Evolutionary conservation across 2,113 vertebrate genomes (phyloP).

Genomic region (Sterna hirundo): DNA sequence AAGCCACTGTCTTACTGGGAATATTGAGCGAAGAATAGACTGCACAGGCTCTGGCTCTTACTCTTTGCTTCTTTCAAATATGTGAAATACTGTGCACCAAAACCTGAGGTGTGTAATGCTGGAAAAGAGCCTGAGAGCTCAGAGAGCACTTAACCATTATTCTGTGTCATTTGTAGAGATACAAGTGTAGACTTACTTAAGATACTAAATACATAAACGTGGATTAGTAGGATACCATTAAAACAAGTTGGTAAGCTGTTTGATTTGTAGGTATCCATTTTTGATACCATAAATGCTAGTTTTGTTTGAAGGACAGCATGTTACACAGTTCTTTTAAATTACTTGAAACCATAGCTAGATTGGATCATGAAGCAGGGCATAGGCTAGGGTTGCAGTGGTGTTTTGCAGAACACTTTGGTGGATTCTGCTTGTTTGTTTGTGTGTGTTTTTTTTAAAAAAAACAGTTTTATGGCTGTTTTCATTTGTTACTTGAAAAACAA

Average conservation of each 20-base stretch:
- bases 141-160: background rate
- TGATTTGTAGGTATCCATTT: background rate
- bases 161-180: background rate
- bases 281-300: background rate
- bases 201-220: background rate
- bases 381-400: background rate
- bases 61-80: background rate
- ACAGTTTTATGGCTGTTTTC: background rate
- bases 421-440: background rate
- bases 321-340: background rate
- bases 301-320: background rate
- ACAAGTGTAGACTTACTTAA: background rate
- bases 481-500: background rate
- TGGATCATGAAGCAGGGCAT: background rate
- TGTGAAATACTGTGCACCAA: background rate
- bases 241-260: background rate
- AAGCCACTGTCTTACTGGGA: background rate
- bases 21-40: background rate
- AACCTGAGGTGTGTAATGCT: fast-evolving
- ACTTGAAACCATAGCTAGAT: too few relatives aligned
- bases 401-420: background rate
- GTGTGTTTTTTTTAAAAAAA: background rate
- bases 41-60: background rate
- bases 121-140: background rate
- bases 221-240: background rate